Conservation (phyloP, 2,888 invertebrate genomes). For the Zeuzera pyrina region DNA sequence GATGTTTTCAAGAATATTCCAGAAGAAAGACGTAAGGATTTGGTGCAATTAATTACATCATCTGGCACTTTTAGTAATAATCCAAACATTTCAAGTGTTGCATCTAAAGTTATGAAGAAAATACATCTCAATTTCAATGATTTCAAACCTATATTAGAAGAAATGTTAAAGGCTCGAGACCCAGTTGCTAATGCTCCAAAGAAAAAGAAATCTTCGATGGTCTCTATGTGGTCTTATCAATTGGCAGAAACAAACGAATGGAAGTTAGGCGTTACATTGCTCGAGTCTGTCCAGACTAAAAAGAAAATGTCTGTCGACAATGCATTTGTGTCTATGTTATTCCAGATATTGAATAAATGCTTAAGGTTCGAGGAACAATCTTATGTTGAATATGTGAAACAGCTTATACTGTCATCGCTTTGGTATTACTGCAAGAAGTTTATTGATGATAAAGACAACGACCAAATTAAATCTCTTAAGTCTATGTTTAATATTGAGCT, state of each 20-base stretch:
- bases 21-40: constrained; percentile 45
- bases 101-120: constrained; percentile 77
- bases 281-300: constrained; percentile 90
- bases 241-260: constrained; percentile 79
- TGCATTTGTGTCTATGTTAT: constrained; percentile 80
- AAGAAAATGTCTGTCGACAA: constrained; percentile 81
- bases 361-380: constrained; percentile 86
- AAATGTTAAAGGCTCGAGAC: constrained; percentile 71
- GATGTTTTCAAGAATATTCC: constrained; percentile 68
- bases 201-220: constrained; percentile 52
- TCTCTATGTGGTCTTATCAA: constrained; percentile 69
- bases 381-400: constrained; percentile 90
- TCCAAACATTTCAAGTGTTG: constrained; percentile 73
- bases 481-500: constrained; percentile 79
- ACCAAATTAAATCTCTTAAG: constrained; percentile 56
- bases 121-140: constrained; percentile 76
- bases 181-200: constrained; percentile 43
- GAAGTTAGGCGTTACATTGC: constrained; percentile 83
- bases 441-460: constrained; percentile 46
- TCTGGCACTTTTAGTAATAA: constrained; percentile 73
- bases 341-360: constrained; percentile 85
- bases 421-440: constrained; percentile 80
- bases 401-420: constrained; percentile 84
- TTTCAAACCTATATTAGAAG: constrained; percentile 70
- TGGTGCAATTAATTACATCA: constrained; percentile 68